Evolutionary conservation across 1,140 invertebrate genomes (phyloP), one percentile per base, ranked within the genome.

Genomic region (Drosophila orena): DNA sequence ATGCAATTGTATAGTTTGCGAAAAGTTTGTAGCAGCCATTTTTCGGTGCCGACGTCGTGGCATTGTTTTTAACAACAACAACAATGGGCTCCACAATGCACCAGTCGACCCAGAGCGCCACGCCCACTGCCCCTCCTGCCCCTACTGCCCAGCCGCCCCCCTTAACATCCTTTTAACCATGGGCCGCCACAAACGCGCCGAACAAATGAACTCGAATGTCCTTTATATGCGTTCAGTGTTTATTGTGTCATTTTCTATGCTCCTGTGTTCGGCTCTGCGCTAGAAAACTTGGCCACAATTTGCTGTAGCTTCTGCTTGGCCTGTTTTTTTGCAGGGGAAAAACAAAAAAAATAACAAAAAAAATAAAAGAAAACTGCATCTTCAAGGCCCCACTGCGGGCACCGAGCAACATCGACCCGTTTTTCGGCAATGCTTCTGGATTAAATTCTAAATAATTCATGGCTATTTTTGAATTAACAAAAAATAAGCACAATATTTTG

Each of bases 221-320:
- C 83, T 86, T 86, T 86, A 88, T 88, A 86, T 86, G 78, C 81
- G 81, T 86, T 86, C 83, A 76, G 74, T 86, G 81, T 86, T 88
- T 86, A 88, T 88, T 86, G 81, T 88, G 78, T 75, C 75, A 88
- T 86, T 86, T 86, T 77, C 83, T 79, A 79, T 54, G 62, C 59
- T 46, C 72, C 49, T 69, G 62, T 75, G 74, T 62, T 77, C 74
- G 84, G 57, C 81, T 70, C 52, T 59, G 61, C 70, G 47, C 77
- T 81, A 86, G 68, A 74, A 86, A 86, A 85, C 85, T 88, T 68
- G 69, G 46, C 78, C 62, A 81, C 77, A 81, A 77, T 77, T 77
- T 77, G 47, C 71, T 79, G 62, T 46, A 61, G 47, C 35, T 47
- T 37, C 53, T 73, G 60, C 22, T 50, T 22, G 22, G 44, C 20